Evolutionary conservation across 1,140 invertebrate species (phyloP).

Genomic region (Drosophila carrolli): DNA sequence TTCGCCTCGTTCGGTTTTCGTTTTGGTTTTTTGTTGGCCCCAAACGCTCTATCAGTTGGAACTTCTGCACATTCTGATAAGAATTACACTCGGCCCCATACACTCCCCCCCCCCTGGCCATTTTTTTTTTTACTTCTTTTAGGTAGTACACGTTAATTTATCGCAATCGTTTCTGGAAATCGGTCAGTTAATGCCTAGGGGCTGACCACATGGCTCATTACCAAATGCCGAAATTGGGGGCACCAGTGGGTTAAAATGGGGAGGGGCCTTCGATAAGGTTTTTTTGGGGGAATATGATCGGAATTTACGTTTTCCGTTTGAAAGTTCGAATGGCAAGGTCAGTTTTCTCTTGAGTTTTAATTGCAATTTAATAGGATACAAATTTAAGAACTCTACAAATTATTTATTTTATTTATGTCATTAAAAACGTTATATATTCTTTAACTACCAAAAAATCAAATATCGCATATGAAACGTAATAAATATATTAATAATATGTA

Average conservation of each 20-base stretch:
- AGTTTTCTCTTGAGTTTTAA: neutral
- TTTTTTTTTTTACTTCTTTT: neutral
- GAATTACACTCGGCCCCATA: slow-evolving; percentile 2
- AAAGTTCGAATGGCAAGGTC: neutral
- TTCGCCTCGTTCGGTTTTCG: slow-evolving; percentile 50
- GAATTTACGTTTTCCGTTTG: neutral
- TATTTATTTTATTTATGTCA: too few species aligned
- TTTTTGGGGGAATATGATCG: neutral
- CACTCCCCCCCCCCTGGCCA: too few species aligned
- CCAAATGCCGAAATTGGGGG: slow-evolving; percentile 6
- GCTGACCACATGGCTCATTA: slow-evolving; percentile 55
- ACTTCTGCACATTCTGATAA: slow-evolving; percentile 58
- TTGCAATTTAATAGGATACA: neutral
- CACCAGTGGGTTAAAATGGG: neutral
- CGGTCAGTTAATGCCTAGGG: slow-evolving; percentile 40
- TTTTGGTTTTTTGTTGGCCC: slow-evolving; percentile 42
- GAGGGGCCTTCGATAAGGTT: neutral
- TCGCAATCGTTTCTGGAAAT: slow-evolving; percentile 39
- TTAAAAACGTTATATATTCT: too few species aligned
- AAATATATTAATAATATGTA: too few species aligned
- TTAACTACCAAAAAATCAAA: neutral
- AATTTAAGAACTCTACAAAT: too few species aligned
- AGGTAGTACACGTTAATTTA: slow-evolving; percentile 36
- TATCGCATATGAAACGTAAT: neutral
- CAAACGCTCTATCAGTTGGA: slow-evolving; percentile 41